A percentile compares a stretch with the other conserved stretches of the same genome.
These are phyloP conservation scores for Hypsibius dujardini DNA, from an alignment of 1,140 invertebrate genomes.

Conservation along the genomic window DNA sequence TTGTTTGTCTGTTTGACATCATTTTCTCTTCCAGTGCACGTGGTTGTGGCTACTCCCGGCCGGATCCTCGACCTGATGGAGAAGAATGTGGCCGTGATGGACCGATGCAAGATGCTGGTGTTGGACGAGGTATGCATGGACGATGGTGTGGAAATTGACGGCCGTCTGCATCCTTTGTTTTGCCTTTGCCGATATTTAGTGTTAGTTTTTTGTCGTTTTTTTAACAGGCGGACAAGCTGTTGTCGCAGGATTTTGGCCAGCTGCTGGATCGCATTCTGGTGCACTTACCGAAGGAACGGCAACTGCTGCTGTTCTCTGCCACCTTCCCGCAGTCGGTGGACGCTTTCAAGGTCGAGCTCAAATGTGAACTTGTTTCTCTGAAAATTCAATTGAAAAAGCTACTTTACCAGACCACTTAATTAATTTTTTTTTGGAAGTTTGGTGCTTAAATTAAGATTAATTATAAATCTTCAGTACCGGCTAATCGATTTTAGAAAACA, in stretches of 20 bases:
- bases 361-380: no score
- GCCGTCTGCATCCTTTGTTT: no score
- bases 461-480: no score
- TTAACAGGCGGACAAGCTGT: slow-evolving; percentile 71
- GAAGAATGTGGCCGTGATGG: slow-evolving; percentile 89
- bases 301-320: slow-evolving; percentile 95
- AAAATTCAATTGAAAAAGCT: no score
- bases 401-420: no score
- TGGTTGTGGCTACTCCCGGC: slow-evolving; percentile 96
- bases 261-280: slow-evolving; percentile 93
- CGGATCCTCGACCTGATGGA: slow-evolving; percentile 99
- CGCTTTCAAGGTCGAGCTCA: slow-evolving; percentile 65
- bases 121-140: slow-evolving; percentile 69
- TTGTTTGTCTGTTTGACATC: no score
- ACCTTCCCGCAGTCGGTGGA: slow-evolving; percentile 99
- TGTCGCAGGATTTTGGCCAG: slow-evolving; percentile 97
- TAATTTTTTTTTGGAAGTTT: no score
- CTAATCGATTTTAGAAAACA: no score
- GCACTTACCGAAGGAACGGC: slow-evolving; percentile 77
- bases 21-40: no score
- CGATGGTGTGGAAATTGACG: no score
- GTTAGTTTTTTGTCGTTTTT: slow-evolving; percentile 23
- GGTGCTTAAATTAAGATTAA: no score
- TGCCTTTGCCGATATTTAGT: no score
- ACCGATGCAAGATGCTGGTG: slow-evolving; percentile 86